Percentiles rank a stretch among this genome's conserved stretches.
Conservation (phyloP, 2,113 vertebrate species). For the Tonatia bakeri region DNA sequence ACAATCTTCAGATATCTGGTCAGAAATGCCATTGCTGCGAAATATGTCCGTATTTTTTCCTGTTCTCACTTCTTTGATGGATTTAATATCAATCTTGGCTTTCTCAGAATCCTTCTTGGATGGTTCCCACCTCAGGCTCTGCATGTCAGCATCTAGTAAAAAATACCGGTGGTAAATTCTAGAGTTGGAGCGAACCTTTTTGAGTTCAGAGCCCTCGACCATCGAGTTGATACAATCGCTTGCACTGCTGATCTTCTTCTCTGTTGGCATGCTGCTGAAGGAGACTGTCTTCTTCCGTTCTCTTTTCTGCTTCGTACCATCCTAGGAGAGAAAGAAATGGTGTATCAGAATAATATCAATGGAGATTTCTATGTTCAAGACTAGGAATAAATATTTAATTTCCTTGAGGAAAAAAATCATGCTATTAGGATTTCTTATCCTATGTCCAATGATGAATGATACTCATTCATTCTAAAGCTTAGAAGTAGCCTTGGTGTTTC, state of each 20-base stretch:
- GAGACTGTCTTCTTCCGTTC: conserved; percentile 98
- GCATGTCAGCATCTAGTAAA: conserved; percentile 96
- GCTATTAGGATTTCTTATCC: neutral
- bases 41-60: conserved; percentile 99
- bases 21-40: conserved; percentile 95
- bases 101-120: conserved; percentile 98
- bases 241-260: conserved; percentile 97
- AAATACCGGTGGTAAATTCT: conserved; percentile 95
- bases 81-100: conserved; percentile 96
- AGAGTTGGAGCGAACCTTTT: conserved; percentile 95
- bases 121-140: conserved; percentile 96
- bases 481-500: neutral
- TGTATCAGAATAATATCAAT: neutral
- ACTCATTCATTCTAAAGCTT: neutral
- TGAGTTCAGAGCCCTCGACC: conserved; percentile 96
- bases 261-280: conserved; percentile 98
- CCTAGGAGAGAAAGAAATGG: conserved; percentile 78
- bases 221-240: conserved; percentile 96
- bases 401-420: neutral
- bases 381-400: neutral
- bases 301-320: conserved; percentile 93
- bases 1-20: conserved; percentile 98
- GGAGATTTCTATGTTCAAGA: neutral
- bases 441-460: neutral
- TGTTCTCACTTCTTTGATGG: conserved; percentile 96